Percentiles rank a stretch among this genome's conserved stretches.
phyloP scores from a whole-genome alignment of 2,113 vertebrate species.

The Sylvia atricapilla region DNA sequence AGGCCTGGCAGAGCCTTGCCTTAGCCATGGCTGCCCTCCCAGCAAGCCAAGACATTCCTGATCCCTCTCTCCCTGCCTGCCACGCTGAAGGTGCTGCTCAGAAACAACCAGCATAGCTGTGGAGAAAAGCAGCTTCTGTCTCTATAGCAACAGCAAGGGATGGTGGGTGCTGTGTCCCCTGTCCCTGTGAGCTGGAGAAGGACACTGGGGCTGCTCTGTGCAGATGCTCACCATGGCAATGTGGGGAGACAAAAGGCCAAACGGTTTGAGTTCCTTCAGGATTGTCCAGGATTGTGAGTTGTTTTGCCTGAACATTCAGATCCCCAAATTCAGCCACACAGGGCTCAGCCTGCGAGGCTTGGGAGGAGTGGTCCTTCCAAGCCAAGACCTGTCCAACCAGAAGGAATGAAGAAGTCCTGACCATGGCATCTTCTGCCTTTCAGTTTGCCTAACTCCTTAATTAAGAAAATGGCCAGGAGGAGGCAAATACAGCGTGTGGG shows the following conservation, averaged over 20 bases:
- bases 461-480: not conserved
- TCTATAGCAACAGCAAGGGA: conserved; percentile 37
- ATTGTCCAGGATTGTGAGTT: not conserved
- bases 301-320: not conserved
- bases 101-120: not conserved
- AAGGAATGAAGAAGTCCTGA: not conserved
- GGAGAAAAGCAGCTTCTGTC: not conserved
- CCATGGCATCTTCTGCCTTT: not conserved
- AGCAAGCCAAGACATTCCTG: not conserved
- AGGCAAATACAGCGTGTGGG: not conserved
- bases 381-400: not conserved
- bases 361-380: not conserved
- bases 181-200: not conserved
- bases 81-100: not conserved
- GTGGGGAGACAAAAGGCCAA: not conserved
- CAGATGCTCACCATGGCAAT: not conserved
- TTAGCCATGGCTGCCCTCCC: not conserved
- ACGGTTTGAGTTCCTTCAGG: not conserved
- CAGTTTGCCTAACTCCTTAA: not conserved
- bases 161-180: not conserved
- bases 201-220: not conserved
- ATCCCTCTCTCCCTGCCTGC: not conserved
- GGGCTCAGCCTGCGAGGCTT: not conserved
- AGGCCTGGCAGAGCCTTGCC: not conserved
- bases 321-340: not conserved